Evolutionary conservation across 1,140 invertebrate genomes (phyloP), one percentile per base, ranked within the genome.

Genomic region (Hetaerina americana): DNA sequence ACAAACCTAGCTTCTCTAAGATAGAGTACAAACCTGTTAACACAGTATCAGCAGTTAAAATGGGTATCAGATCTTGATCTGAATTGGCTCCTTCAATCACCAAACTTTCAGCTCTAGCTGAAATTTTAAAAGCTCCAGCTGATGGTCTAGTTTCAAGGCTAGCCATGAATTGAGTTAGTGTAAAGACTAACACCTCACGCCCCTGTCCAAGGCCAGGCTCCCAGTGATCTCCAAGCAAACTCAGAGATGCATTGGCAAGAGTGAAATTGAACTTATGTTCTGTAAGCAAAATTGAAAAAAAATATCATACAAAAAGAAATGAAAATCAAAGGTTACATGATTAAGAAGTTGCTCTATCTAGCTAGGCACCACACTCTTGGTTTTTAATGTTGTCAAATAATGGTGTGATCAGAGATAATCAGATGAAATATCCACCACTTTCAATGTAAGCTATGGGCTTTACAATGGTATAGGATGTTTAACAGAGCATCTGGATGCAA

Each of bases 211-310:
- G 26, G 1, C 25, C 26, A 25, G 67, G 27, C 22, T 57, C 40
- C 40, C 40, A 57, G 10, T 57, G 15, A 57, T 57, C 40, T 57
- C 40, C 40, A 70, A 90, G 82, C 57, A 93, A 78, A 49, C 87
- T 89, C 24, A 92, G 66, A 29, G 87, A 88, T 76, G 86, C 88
- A 77, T 92, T 91, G 24, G 90, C 89, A 31, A 94, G 77, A 10
- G 90, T 90, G 74, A 94, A 85, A 81, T 92, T 92, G 40, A 91
- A 83, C 80, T 92, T 92, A 75, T 92, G 90, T 76, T 90, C 89
- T 90, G 78, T 74, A 86, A 85, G 75, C n/a, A n/a, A n/a, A n/a
- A n/a, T n/a, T n/a, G n/a, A n/a, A n/a, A n/a, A n/a, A n/a, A n/a
- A n/a, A n/a, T n/a, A n/a, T n/a, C n/a, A n/a, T n/a, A n/a, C n/a